Evolutionary conservation across 2,113 vertebrate species (phyloP).

Genomic region (Ornithorhynchus anatinus): DNA sequence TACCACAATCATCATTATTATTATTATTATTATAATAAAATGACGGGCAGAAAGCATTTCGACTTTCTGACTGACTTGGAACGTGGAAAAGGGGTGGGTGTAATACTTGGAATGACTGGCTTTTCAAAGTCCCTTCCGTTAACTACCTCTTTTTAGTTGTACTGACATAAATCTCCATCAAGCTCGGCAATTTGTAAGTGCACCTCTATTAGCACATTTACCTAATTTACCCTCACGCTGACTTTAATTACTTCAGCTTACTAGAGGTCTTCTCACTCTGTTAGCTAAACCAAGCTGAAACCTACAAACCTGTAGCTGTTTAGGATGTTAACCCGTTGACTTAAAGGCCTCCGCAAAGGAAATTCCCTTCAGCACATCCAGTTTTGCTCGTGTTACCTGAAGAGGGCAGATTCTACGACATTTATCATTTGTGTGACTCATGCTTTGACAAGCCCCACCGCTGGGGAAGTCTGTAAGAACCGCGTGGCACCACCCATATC

Average conservation of each 20-base stretch:
- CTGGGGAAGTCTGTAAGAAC: conserved; percentile 9
- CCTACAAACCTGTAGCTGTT: not conserved
- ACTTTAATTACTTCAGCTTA: conserved; percentile 54
- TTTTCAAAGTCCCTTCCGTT: too few relatives aligned
- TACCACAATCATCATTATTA: too few relatives aligned
- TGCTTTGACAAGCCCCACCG: conserved; percentile 14
- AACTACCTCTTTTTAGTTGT: too few relatives aligned
- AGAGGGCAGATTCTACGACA: conserved; percentile 37
- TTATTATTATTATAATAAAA: too few relatives aligned
- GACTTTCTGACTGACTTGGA: too few relatives aligned
- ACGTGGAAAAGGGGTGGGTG: too few relatives aligned
- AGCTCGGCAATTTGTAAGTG: too few relatives aligned
- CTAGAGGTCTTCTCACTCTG: conserved; percentile 28
- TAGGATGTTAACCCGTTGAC: not conserved
- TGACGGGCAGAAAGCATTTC: too few relatives aligned
- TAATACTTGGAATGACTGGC: too few relatives aligned
- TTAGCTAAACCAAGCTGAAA: not conserved
- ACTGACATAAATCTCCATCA: too few relatives aligned
- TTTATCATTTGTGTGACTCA: conserved; percentile 49
- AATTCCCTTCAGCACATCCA: not conserved
- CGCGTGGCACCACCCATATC: conserved; percentile 45
- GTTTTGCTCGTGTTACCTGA: conserved; percentile 4
- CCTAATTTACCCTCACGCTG: conserved; percentile 23
- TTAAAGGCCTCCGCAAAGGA: not conserved
- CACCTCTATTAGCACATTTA: too few relatives aligned